A percentile compares a stretch with the other conserved stretches of the same genome.
Conservation (phyloP, 2,888 invertebrate genomes). For the Diaprepes abbreviatus region DNA sequence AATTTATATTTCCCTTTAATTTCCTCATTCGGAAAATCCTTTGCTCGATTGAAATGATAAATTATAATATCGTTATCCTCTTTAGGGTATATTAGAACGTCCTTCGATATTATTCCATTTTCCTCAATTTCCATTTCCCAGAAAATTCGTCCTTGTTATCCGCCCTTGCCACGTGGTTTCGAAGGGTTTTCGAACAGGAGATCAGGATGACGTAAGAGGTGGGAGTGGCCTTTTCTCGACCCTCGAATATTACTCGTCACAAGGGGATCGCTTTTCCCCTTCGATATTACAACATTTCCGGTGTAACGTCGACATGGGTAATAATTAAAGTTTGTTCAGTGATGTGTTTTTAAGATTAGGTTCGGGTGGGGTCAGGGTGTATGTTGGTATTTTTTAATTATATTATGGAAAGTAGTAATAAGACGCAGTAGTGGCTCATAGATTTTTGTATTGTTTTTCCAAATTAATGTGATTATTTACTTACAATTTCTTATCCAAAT, state of each 20-base stretch:
- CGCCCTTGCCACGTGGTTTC: constrained; percentile 46
- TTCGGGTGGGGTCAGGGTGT: background rate
- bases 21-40: too few species aligned
- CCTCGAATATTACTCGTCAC: constrained; percentile 47
- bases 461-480: too few species aligned
- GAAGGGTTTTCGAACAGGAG: constrained; percentile 50
- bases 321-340: constrained; percentile 23
- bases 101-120: background rate
- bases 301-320: constrained; percentile 16
- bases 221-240: constrained; percentile 45
- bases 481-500: too few species aligned
- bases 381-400: too few species aligned
- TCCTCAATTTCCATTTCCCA: constrained; percentile 14
- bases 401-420: too few species aligned
- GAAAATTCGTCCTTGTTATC: constrained; percentile 43
- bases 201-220: constrained; percentile 46
- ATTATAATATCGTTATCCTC: too few species aligned
- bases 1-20: too few species aligned
- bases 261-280: constrained; percentile 34
- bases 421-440: too few species aligned
- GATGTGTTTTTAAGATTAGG: background rate
- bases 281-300: constrained; percentile 36
- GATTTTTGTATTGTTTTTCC: too few species aligned
- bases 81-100: too few species aligned
- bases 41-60: too few species aligned